Conservation (phyloP, 2,797 vertebrate species). For the Amblyraja radiata region DNA sequence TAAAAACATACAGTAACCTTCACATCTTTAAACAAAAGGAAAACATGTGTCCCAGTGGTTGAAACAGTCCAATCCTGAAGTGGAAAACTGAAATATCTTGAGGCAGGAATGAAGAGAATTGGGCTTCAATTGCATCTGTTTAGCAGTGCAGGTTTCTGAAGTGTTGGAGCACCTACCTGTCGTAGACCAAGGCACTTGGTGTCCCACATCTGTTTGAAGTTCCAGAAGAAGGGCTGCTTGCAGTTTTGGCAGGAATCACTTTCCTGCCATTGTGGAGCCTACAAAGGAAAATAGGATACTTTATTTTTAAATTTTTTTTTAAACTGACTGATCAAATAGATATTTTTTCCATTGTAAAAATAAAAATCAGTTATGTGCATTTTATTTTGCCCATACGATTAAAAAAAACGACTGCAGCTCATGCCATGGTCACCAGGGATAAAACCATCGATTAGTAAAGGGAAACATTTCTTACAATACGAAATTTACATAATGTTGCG, state of each 20-base stretch:
- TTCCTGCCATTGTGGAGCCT: slow-evolving; percentile 80
- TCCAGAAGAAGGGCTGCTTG: slow-evolving; percentile 81
- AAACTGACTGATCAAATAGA: background rate
- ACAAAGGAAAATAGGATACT: slow-evolving; percentile 19
- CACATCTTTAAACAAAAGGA: background rate
- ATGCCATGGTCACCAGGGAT: background rate
- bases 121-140: too few relatives aligned
- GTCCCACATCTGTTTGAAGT: slow-evolving; percentile 90
- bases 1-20: background rate
- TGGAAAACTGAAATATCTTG: background rate
- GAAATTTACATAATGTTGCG: background rate
- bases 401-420: background rate
- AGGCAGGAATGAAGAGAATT: background rate
- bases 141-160: background rate
- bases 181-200: slow-evolving; percentile 82
- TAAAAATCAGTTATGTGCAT: background rate
- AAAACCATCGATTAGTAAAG: background rate
- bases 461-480: background rate
- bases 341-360: background rate
- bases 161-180: slow-evolving; percentile 63
- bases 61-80: background rate
- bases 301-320: background rate
- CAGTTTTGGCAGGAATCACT: slow-evolving; percentile 81
- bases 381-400: background rate
- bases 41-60: background rate